These are phyloP conservation scores for Cyprinodon brontotheroides DNA, from an alignment of 2,113 vertebrate genomes.

Conservation along the genomic window DNA sequence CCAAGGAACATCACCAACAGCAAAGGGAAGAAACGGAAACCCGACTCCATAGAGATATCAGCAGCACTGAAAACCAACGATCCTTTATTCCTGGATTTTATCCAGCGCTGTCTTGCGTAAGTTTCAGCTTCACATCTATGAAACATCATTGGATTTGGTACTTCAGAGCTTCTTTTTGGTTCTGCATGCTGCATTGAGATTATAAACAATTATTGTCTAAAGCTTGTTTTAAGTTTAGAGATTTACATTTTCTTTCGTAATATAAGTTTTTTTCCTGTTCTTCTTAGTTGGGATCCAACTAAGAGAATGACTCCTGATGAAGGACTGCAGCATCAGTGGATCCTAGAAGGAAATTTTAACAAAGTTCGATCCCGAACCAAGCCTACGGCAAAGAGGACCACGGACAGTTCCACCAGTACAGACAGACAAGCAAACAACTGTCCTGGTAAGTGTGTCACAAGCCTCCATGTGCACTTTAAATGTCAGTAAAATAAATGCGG, in stretches of 20 bases:
- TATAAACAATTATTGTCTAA: neutral
- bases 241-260: neutral
- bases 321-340: constrained; percentile 89
- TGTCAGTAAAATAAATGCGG: neutral
- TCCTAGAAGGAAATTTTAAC: constrained; percentile 83
- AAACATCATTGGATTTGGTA: neutral
- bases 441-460: constrained; percentile 51
- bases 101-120: constrained; percentile 88
- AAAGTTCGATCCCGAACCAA: constrained; percentile 73
- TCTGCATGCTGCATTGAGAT: neutral
- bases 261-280: neutral
- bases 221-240: too few species aligned
- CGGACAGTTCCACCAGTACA: constrained; percentile 49
- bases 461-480: neutral
- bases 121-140: constrained; percentile 29
- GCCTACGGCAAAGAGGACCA: constrained; percentile 64
- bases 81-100: constrained; percentile 87
- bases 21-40: constrained; percentile 87
- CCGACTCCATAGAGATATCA: constrained; percentile 87
- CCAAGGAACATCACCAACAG: constrained; percentile 88
- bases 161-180: neutral
- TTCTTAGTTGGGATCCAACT: constrained; percentile 89
- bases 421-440: constrained; percentile 66
- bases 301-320: constrained; percentile 91
- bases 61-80: constrained; percentile 86